These are phyloP conservation scores for Drosophila subsilvestris DNA, from an alignment of 2,888 invertebrate species.

Conservation along the genomic window DNA sequence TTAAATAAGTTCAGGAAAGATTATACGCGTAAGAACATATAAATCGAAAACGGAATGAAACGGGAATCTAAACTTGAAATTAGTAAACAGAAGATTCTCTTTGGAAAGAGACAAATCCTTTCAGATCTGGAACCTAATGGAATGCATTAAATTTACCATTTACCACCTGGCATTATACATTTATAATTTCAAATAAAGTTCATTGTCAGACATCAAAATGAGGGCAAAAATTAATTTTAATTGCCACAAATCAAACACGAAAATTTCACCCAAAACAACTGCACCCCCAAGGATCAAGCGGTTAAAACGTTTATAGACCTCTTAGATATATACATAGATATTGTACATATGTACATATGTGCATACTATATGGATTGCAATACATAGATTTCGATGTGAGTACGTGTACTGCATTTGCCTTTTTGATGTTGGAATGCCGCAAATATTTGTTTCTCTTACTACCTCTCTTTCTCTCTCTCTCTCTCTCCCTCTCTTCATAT, in stretches of 20 bases:
- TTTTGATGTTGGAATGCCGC: slow-evolving; percentile 12
- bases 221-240: slow-evolving; percentile 17
- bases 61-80: no score
- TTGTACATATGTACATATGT: slow-evolving; percentile 11
- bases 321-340: slow-evolving; percentile 5
- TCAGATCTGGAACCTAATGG: not conserved
- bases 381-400: slow-evolving; percentile 12
- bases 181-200: not conserved
- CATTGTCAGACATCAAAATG: slow-evolving; percentile 19
- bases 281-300: slow-evolving; percentile 10
- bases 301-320: slow-evolving; percentile 32
- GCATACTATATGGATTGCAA: slow-evolving; percentile 30
- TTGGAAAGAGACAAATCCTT: no score
- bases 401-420: slow-evolving; percentile 30
- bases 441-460: not conserved
- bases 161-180: not conserved
- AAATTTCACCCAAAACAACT: slow-evolving; percentile 2
- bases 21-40: no score
- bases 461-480: not conserved
- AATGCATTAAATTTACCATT: no score
- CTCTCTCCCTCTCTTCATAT: not conserved
- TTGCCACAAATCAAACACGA: slow-evolving; percentile 25
- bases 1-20: no score
- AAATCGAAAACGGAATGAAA: no score
- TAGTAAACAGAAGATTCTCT: no score